Base-by-base conservation (phyloP, 64 coral and sea anemone species). In the Trachythela sp. region DNA sequence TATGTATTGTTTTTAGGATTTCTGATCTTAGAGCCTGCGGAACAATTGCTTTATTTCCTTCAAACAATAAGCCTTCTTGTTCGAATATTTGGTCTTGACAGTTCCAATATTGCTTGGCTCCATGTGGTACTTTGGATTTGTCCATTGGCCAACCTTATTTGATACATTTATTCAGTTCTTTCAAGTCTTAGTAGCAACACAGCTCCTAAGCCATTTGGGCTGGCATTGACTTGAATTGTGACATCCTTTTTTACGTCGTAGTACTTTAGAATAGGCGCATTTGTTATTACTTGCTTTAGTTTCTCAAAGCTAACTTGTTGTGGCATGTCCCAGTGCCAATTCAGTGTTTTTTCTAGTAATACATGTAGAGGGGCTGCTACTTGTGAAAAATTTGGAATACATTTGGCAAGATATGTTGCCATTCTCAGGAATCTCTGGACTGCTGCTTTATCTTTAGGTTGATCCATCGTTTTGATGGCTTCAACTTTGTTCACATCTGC, bases 31-130 rank as follows among this genome's bases (percentile, higher is more conserved):
- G 27, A 54, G 85, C 45, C 30, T 51, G 43, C 14, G 85, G 85
- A 51, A 86, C 51, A 5, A 86, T 52, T 2, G 51, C n/a, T 54
- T 52, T 48, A n/a, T 86, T 86, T 48, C 85, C 85, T 54, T 86
- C 51, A 36, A 86, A 41, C 24, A 86, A 11, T 10, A 86, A 31
- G n/a, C 85, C 85, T 30, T 86, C 43, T 14, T 54, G n/a, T 26
- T 51, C 48, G 2, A 32, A 27, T 33, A 86, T 48, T 48, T 51
- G 36, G 43, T 54, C 45, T 86, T n/a, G 39, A 40, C 22, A n/a
- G 26, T 85, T 40, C 84, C 84, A 85, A 48, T 85, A 85, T 27
- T 34, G 27, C 39, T 85, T 85, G 48, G 48, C 39, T 85, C 24
- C 24, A 85, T 1, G 17, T 15, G 84, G 40, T 22, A 48, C 39